These are phyloP conservation scores for Notiomystis cincta DNA, from an alignment of 2,113 vertebrate genomes.

Conservation along the genomic window DNA sequence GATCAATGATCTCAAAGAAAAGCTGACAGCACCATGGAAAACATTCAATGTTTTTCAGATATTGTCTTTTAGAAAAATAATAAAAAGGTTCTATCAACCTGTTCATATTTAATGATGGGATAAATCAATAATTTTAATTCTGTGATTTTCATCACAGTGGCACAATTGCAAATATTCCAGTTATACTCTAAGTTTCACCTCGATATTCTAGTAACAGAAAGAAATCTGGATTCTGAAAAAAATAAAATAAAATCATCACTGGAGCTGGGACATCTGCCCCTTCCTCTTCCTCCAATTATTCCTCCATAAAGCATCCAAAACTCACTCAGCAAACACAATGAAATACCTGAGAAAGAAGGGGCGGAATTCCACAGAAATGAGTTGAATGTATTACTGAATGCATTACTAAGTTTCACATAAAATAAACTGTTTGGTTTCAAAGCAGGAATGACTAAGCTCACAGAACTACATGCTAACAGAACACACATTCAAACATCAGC, in stretches of 20 bases:
- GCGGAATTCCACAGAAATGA: neutral
- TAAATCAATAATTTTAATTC: neutral
- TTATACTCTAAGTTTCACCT: neutral
- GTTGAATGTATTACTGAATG: neutral
- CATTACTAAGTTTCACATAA: neutral
- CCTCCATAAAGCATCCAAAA: neutral
- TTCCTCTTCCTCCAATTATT: constrained; percentile 33
- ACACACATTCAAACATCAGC: neutral
- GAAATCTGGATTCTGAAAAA: neutral
- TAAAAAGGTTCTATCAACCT: neutral
- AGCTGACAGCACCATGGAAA: neutral
- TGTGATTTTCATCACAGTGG: neutral
- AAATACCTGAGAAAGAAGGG: neutral
- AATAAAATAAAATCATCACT: neutral
- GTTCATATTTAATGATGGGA: neutral
- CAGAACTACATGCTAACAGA: neutral
- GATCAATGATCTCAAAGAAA: neutral
- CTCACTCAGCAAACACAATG: neutral
- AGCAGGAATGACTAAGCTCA: neutral
- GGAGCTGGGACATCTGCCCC: neutral
- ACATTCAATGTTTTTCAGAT: neutral
- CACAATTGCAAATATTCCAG: neutral
- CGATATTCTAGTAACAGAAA: neutral
- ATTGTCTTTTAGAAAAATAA: neutral
- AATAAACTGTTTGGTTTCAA: neutral